Evolutionary conservation across 2,113 vertebrate genomes (phyloP).

Genomic region (Terrapene triunguis): DNA sequence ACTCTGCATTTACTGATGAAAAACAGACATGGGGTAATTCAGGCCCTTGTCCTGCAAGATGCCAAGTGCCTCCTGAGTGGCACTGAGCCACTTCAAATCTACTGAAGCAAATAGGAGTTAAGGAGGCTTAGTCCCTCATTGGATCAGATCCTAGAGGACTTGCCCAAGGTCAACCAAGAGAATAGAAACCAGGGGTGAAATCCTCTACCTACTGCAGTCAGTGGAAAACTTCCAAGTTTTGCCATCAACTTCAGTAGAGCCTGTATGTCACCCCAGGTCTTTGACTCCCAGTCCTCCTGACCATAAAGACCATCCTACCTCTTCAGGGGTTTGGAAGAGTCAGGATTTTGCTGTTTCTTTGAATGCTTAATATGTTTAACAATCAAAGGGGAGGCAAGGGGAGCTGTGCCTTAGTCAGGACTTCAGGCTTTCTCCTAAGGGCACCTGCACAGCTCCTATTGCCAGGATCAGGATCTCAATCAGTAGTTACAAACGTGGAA

Average conservation of each 20-base stretch:
- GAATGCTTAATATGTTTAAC: background rate
- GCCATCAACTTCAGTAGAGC: background rate
- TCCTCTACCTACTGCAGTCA: background rate
- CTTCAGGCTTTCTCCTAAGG: background rate
- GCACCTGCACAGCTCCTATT: background rate
- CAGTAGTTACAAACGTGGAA: background rate
- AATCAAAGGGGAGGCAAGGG: background rate
- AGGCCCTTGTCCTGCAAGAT: background rate
- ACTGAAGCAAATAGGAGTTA: background rate
- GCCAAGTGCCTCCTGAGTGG: background rate
- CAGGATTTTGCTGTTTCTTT: background rate
- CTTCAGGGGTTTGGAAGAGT: background rate
- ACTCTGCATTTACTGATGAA: background rate
- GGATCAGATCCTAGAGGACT: background rate
- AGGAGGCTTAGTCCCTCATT: background rate
- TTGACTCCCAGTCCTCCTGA: background rate
- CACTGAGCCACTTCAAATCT: background rate
- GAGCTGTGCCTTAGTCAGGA: background rate
- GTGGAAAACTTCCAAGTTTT: background rate
- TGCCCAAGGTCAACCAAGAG: background rate
- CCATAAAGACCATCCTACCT: background rate
- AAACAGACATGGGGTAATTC: background rate
- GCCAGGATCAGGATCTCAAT: background rate
- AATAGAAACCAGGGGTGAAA: background rate
- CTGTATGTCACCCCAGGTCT: background rate